Evolutionary conservation across 2,113 vertebrate genomes (phyloP), one percentile per base, ranked within the genome.

Genomic region (Aegithalos caudatus): DNA sequence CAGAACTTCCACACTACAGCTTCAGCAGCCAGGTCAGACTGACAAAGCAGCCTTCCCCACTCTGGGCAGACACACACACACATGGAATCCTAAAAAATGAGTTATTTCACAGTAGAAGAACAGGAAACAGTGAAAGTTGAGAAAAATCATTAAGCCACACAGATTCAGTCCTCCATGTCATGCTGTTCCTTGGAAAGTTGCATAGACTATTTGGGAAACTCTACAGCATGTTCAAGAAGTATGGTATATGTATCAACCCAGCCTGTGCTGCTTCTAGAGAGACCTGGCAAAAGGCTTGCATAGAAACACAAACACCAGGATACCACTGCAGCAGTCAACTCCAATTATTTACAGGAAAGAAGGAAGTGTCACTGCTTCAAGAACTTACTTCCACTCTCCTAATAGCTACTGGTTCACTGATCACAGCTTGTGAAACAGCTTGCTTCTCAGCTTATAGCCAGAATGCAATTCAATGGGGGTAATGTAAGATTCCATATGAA

Each of bases 381-480:
- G 44, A 85, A 38, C 33, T 20, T 37, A 13, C 8, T 87, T 66
- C 40, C n/a, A 33, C 65, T 70, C 70, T 62, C 80, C 60, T 90
- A 57, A 61, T 53, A 53, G 70, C 35, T 81, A 44, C 48, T 4
- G 6, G 47, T 67, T 87, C 66, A 77, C 54, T 88, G 66, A 27
- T 70, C 81, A 61, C 81, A 91, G n/a, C 45, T 95, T 76, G 84
- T n/a, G 38, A 71, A 92, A 88, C 86, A 94, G 73, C 69, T 92
- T 76, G 58, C 54, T 90, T 73, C 81, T 44, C 57, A 67, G 38
- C 51, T 79, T 56, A 44, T 9, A 85, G 57, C 35, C 64, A 85
- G 58, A 77, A 67, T n/a, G 23, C 22, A 82, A 57, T 79, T 81
- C 84, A 82, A 25, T 9, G 70, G 65, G 23, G 35, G 7, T 33